These are phyloP conservation scores for Drosophila hydei DNA, from an alignment of 1,140 invertebrate genomes.

Conservation along the genomic window DNA sequence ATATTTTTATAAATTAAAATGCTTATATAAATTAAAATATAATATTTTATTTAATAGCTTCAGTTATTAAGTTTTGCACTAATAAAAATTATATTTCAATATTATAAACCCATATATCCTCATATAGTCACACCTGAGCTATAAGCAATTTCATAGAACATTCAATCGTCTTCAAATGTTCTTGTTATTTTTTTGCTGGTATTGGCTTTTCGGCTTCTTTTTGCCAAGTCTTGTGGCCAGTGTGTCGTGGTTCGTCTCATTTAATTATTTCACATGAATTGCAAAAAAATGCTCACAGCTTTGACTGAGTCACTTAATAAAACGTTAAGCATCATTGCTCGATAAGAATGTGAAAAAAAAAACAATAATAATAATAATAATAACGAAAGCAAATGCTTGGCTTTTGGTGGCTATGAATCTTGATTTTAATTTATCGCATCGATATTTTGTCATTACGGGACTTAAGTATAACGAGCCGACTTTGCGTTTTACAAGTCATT, in stretches of 20 bases:
- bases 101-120: background rate
- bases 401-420: conserved; percentile 37
- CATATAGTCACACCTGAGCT: background rate
- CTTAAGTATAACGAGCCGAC: conserved; percentile 17
- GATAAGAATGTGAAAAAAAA: conserved; percentile 37
- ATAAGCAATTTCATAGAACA: background rate
- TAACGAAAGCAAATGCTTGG: conserved; percentile 18
- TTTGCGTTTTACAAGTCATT: conserved; percentile 26
- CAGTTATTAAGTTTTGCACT: too few species aligned
- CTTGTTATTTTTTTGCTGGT: background rate
- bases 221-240: conserved; percentile 33
- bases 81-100: background rate
- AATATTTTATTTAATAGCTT: too few species aligned
- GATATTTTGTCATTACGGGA: conserved; percentile 30
- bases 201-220: conserved; percentile 3
- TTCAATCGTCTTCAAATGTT: background rate
- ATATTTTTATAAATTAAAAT: too few species aligned
- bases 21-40: too few species aligned
- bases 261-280: conserved; percentile 77
- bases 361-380: conserved; percentile 5
- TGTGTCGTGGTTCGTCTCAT: conserved; percentile 29
- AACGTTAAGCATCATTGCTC: conserved; percentile 47
- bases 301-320: conserved; percentile 58
- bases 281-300: conserved; percentile 48
- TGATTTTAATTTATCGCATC: conserved; percentile 33